Conservation (phyloP, 2,888 invertebrate genomes). For the Sarcophaga rosellei region DNA sequence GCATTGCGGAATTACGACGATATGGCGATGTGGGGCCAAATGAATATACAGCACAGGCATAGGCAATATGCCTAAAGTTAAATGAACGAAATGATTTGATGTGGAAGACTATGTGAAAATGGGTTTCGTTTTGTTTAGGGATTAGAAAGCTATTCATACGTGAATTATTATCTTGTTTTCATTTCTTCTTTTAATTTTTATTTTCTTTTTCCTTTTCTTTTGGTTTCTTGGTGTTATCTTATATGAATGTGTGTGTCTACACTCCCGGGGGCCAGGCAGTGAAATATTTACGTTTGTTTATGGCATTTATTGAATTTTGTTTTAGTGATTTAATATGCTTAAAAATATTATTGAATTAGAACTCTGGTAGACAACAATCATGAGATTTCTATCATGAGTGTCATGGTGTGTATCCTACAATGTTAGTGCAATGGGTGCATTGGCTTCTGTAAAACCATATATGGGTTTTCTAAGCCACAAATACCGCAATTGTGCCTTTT, state of each 20-base stretch:
- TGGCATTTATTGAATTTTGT: neutral
- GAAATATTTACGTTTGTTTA: neutral
- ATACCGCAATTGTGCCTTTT: too few species aligned
- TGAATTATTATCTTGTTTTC: constrained; percentile 15
- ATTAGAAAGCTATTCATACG: neutral
- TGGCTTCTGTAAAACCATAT: too few species aligned
- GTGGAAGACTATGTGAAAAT: neutral
- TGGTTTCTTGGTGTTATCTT: constrained; percentile 6
- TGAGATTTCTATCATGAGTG: constrained; percentile 1
- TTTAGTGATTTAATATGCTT: neutral
- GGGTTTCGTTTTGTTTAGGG: constrained; percentile 16
- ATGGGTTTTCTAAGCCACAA: too few species aligned
- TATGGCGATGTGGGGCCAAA: neutral
- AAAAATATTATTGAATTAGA: constrained; percentile 22
- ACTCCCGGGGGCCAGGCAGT: neutral
- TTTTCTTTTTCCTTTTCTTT: neutral
- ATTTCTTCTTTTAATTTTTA: neutral
- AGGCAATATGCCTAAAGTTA: constrained; percentile 45
- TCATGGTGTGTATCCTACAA: neutral
- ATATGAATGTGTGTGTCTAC: neutral
- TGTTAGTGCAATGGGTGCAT: neutral
- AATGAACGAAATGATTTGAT: constrained; percentile 34
- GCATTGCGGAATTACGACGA: too few species aligned
- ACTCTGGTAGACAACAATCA: constrained; percentile 1
- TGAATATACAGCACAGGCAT: neutral